Conservation (phyloP, 2,888 invertebrate genomes). For the Hartigia nigra region DNA sequence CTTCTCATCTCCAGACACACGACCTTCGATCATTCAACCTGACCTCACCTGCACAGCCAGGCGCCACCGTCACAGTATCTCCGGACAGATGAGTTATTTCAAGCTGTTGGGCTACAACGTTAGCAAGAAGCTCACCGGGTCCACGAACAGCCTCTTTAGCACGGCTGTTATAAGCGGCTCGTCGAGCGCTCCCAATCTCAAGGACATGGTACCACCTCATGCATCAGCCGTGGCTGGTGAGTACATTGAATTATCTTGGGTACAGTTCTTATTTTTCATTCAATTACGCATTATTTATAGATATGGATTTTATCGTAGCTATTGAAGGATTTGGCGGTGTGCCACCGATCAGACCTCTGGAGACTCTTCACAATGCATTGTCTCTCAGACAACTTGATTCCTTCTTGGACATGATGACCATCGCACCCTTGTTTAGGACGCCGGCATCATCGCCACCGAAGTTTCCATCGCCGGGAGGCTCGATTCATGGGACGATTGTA, state of each 20-base stretch:
- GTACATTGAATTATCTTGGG: constrained; percentile 44
- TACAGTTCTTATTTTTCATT: background rate
- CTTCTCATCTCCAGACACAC: constrained; percentile 63
- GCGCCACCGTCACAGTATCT: constrained; percentile 95
- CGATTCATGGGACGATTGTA: constrained; percentile 44
- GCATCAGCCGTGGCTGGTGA: constrained; percentile 80
- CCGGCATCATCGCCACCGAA: constrained; percentile 80
- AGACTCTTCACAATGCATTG: constrained; percentile 97
- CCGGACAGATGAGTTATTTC: constrained; percentile 94
- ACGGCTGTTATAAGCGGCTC: constrained; percentile 97
- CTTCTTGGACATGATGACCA: constrained; percentile 89
- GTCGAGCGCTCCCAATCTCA: constrained; percentile 90
- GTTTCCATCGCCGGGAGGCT: constrained; percentile 69
- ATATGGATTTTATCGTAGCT: constrained; percentile 66
- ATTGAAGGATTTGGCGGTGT: constrained; percentile 91
- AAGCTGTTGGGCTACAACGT: constrained; percentile 87
- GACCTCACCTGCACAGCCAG: constrained; percentile 71
- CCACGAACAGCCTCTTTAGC: constrained; percentile 89
- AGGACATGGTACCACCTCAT: constrained; percentile 85
- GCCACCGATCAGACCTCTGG: constrained; percentile 94
- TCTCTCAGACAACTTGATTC: constrained; percentile 91
- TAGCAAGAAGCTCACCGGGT: constrained; percentile 76
- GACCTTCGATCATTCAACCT: constrained; percentile 65
- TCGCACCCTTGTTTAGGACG: constrained; percentile 78
- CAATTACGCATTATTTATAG: constrained; percentile 5